A percentile compares a stretch with the other conserved stretches of the same genome.
Evolutionary conservation across 1,140 invertebrate species (phyloP).

Genomic region (Sitophilus oryzae): DNA sequence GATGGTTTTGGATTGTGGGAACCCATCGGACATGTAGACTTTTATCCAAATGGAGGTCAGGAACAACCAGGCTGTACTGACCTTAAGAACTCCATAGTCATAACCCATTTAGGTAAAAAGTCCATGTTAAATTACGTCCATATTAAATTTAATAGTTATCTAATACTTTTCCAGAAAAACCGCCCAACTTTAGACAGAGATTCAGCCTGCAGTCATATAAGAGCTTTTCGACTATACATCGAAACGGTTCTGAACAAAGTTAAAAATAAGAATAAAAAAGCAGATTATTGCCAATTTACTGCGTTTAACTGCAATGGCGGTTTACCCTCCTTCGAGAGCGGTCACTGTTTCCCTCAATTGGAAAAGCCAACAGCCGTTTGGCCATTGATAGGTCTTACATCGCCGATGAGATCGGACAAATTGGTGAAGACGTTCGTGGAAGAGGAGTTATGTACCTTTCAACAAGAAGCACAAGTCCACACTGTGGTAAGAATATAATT

Average conservation of each 20-base stretch:
- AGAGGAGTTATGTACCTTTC: constrained; percentile 44
- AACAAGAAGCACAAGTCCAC: constrained; percentile 36
- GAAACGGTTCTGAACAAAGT: constrained; percentile 39
- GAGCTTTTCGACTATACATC: constrained; percentile 41
- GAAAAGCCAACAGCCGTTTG: constrained; percentile 23
- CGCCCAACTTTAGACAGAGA: constrained; percentile 42
- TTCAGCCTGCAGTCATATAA: constrained; percentile 45
- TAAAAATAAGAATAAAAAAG: constrained; percentile 14
- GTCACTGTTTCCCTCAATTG: constrained; percentile 42
- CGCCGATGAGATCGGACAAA: constrained; percentile 34
- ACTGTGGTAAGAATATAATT: constrained; percentile 44
- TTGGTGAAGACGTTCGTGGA: constrained; percentile 40
- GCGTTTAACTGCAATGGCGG: constrained; percentile 42
- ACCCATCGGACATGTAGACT: constrained; percentile 57
- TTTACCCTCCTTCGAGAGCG: constrained; percentile 36
- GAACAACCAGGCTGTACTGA: constrained; percentile 63
- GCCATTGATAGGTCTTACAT: constrained; percentile 34
- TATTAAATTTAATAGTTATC: neutral
- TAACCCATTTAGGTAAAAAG: constrained; percentile 38
- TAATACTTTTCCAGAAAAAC: constrained; percentile 8
- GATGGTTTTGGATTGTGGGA: constrained; percentile 44
- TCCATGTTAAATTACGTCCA: neutral
- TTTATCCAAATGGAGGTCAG: constrained; percentile 67
- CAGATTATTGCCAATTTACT: constrained; percentile 38
- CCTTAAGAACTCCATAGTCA: constrained; percentile 39